Base-by-base conservation (phyloP, 2,888 invertebrate species). In the Augochlorella aurata region DNA sequence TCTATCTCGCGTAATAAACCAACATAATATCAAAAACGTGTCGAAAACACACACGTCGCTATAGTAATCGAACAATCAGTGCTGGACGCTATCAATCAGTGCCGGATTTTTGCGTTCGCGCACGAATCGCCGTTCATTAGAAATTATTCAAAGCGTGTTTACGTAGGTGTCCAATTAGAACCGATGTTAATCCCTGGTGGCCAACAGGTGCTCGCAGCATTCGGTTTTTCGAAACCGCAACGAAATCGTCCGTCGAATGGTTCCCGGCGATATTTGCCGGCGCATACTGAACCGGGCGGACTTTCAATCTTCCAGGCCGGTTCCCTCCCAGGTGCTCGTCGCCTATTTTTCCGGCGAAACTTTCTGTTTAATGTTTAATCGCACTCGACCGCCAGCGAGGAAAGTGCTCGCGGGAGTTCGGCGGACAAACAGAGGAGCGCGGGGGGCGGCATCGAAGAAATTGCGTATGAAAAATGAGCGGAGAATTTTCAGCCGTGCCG, bases 281-380 rank as follows among this genome's bases (percentile, higher is more conserved):
- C 14, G 58, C 58, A 58, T 58, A 58, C n/a, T 24, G 58, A 54
- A 58, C 58, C 24, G 29, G 16, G 29, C 29, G 24, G 14, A 29
- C 61, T 61, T 61, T 61, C 61, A 24, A 16, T 61, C 29, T 61
- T 29, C 61, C 29, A 14, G 38, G 38, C 5, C 38, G 58, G 58
- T 58, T 24, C 24, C 12, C 58, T 58, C 58, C 24, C 14, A 58
- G 58, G 24, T 58, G 24, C 29, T 24, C 2, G 54, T 14, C 24
- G 44, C 58, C 66, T 29, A 29, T 50, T 68, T 66, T 49, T 21
- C 69, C 21, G 45, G n/a, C 66, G 63, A 74, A 79, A 85, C 71
- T 85, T 87, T 68, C 38, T 52, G 78, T 78, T 86, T 87, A 85
- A 87, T 87, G 72, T 87, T 87, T 85, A 87, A 87, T 81, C 83